phyloP scores from a whole-genome alignment of 2,888 invertebrate genomes.

The Resseliella maxima region DNA sequence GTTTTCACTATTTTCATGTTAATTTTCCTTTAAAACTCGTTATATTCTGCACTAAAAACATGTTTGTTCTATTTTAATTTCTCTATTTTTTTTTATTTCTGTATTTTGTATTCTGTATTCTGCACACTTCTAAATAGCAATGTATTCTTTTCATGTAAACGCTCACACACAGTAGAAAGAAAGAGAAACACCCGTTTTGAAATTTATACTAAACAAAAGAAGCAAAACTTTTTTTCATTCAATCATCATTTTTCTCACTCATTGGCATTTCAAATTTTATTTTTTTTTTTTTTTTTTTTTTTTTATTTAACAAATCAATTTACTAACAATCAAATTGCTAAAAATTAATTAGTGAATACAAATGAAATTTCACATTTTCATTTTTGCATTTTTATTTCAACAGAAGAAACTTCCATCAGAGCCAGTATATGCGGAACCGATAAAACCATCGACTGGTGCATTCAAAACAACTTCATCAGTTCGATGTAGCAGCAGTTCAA shows the following conservation, averaged over 20 bases:
- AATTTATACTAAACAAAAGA: no score
- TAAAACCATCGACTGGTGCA: conserved; percentile 57
- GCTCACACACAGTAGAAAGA: background rate
- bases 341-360: background rate
- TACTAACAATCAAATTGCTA: background rate
- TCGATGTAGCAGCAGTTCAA: background rate
- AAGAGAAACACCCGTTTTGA: no score
- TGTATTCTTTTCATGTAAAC: no score
- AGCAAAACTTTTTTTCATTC: background rate
- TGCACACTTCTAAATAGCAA: no score
- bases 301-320: background rate
- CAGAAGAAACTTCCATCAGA: conserved; percentile 60
- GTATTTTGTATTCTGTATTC: no score
- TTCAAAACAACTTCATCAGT: background rate
- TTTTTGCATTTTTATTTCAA: conserved; percentile 57
- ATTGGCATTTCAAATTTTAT: background rate
- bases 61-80: no score
- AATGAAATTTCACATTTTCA: background rate
- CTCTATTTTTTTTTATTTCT: no score
- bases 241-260: no score
- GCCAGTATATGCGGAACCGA: conserved; percentile 61
- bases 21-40: no score
- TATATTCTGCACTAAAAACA: no score
- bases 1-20: background rate
- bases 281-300: background rate